These are phyloP conservation scores for Eurois occulta DNA, from an alignment of 2,888 invertebrate species.

Conservation along the genomic window DNA sequence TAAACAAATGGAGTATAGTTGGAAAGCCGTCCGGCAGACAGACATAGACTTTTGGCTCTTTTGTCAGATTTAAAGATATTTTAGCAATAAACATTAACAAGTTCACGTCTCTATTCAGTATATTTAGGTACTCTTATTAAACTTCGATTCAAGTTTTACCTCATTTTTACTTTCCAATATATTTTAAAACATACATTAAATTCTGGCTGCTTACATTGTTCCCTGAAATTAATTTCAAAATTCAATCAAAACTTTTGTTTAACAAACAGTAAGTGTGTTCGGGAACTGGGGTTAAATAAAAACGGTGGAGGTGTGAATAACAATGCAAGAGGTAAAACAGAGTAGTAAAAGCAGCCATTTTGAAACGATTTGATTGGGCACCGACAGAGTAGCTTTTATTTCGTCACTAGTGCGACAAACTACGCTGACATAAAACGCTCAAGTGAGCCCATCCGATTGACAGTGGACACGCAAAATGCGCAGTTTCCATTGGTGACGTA, in stretches of 20 bases:
- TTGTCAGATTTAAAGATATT: conserved; percentile 7
- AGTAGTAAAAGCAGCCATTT: conserved; percentile 32
- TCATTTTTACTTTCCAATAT: conserved; percentile 36
- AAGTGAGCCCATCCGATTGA: conserved; percentile 37
- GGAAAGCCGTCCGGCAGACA: conserved; percentile 8
- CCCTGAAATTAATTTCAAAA: conserved; percentile 55
- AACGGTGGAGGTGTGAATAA: conserved; percentile 48
- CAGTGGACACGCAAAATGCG: conserved; percentile 48
- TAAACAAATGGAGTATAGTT: too few species aligned
- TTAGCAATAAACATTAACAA: background rate
- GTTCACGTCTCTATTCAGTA: background rate
- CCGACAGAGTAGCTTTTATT: conserved; percentile 47
- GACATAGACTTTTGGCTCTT: background rate
- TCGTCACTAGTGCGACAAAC: conserved; percentile 46
- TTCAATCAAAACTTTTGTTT: conserved; percentile 53
- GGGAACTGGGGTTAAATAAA: conserved; percentile 39
- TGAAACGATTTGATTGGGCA: conserved; percentile 33
- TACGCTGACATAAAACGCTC: conserved; percentile 56
- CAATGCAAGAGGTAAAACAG: conserved; percentile 42
- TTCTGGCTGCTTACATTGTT: conserved; percentile 32
- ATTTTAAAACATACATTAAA: conserved; percentile 39
- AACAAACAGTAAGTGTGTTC: conserved; percentile 45
- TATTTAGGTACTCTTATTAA: conserved; percentile 7
- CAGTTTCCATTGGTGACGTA: conserved; percentile 45
- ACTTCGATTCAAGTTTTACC: conserved; percentile 4